Conservation (phyloP, 30 jellyfish, hydroid and myxozoan species). For the Aurelia sp. region DNA sequence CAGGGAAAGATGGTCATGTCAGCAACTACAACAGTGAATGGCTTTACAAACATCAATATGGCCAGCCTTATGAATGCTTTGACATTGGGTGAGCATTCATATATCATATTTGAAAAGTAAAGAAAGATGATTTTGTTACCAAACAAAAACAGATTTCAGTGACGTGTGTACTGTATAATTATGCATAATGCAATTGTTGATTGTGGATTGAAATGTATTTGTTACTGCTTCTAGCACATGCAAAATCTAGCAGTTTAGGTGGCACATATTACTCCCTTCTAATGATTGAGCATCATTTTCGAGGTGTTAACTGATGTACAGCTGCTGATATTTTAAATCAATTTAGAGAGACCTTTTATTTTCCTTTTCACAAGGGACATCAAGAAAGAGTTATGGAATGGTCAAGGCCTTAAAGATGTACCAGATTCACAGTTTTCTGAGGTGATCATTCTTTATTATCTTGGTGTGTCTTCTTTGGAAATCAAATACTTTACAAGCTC, state of each 20-base stretch:
- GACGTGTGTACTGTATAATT: too few species aligned
- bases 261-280: too few species aligned
- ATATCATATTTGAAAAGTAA: too few species aligned
- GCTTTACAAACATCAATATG: constrained; percentile 40
- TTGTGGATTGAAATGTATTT: too few species aligned
- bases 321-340: neutral
- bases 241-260: too few species aligned
- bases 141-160: too few species aligned
- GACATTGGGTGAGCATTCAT: constrained; percentile 25
- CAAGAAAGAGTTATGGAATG: constrained; percentile 28
- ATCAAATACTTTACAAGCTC: too few species aligned
- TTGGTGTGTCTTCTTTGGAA: too few species aligned
- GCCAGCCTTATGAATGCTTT: constrained; percentile 42
- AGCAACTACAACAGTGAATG: constrained; percentile 26
- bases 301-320: neutral
- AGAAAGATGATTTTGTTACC: too few species aligned
- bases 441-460: constrained; percentile 1
- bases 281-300: too few species aligned
- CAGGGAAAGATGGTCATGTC: constrained; percentile 69
- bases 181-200: too few species aligned
- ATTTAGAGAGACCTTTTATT: neutral
- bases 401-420: neutral
- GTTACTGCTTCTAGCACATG: too few species aligned
- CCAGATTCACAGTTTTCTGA: constrained; percentile 34
- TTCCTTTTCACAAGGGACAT: constrained; percentile 8